Evolutionary conservation across 2,888 invertebrate species (phyloP).

Genomic region (Ophion obscuratus): DNA sequence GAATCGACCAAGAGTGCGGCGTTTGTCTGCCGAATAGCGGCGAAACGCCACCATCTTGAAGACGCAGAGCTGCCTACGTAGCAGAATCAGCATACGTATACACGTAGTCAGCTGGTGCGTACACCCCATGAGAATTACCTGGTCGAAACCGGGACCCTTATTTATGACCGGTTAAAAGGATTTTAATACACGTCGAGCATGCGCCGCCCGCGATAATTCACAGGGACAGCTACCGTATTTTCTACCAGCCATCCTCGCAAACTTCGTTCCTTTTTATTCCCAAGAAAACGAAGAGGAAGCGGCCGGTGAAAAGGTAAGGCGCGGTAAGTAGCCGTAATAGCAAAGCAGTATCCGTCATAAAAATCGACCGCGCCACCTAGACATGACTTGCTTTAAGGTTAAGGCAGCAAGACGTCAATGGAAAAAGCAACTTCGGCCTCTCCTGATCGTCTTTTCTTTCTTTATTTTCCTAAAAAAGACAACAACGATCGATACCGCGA

Average conservation of each 20-base stretch:
- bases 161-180: conserved; percentile 80
- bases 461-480: not conserved
- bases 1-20: not conserved
- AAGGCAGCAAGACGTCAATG: conserved; percentile 13
- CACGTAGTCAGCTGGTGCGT: conserved; percentile 56
- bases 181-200: conserved; percentile 77
- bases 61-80: too few species aligned
- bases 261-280: conserved; percentile 18
- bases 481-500: not conserved
- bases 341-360: conserved; percentile 54
- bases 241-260: conserved; percentile 33
- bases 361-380: conserved; percentile 50
- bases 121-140: conserved; percentile 76
- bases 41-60: not conserved
- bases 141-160: conserved; percentile 72
- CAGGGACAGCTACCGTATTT: conserved; percentile 74
- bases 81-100: not conserved
- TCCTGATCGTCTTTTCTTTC: not conserved
- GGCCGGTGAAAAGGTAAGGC: conserved; percentile 25
- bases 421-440: not conserved
- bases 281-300: not conserved
- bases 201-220: conserved; percentile 74
- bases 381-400: conserved; percentile 27
- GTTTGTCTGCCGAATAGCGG: too few species aligned
- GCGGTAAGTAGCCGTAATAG: conserved; percentile 57